Percentiles rank a stretch among this genome's conserved stretches.
These are phyloP conservation scores for Drosophila setifemur DNA, from an alignment of 1,140 invertebrate species.

Conservation along the genomic window DNA sequence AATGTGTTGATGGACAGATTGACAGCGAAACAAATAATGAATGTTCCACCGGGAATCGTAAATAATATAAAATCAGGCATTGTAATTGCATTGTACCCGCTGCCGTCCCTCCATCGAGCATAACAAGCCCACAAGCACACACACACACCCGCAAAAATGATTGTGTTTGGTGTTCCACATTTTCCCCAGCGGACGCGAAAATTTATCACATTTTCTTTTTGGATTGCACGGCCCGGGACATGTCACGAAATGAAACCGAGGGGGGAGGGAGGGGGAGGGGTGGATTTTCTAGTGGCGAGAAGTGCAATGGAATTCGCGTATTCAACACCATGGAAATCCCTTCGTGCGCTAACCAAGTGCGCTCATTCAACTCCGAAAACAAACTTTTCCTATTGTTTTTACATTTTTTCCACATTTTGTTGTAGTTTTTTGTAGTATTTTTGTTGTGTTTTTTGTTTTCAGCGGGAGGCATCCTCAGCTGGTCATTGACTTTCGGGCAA, in stretches of 20 bases:
- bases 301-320: conserved; percentile 38
- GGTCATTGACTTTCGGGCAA: conserved; percentile 75
- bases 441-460: conserved; percentile 1
- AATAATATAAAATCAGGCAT: conserved; percentile 39
- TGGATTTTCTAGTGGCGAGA: conserved; percentile 8
- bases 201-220: conserved; percentile 40
- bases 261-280: neutral
- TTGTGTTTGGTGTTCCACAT: conserved; percentile 29
- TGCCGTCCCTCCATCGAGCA: neutral
- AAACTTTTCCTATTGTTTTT: conserved; percentile 78
- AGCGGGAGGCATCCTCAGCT: conserved; percentile 20
- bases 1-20: conserved; percentile 27
- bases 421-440: conserved; percentile 12
- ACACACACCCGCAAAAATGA: conserved; percentile 36
- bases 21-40: conserved; percentile 27
- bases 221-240: conserved; percentile 27
- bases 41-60: conserved; percentile 15
- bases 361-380: conserved; percentile 72
- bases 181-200: conserved; percentile 9
- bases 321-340: conserved; percentile 38
- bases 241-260: conserved; percentile 20
- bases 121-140: no score
- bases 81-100: conserved; percentile 38
- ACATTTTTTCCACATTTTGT: conserved; percentile 45
- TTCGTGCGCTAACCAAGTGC: conserved; percentile 67